Percentiles rank a stretch among this genome's conserved stretches.
phyloP scores from a whole-genome alignment of 2,888 invertebrate genomes.

The Chironomus riparius region DNA sequence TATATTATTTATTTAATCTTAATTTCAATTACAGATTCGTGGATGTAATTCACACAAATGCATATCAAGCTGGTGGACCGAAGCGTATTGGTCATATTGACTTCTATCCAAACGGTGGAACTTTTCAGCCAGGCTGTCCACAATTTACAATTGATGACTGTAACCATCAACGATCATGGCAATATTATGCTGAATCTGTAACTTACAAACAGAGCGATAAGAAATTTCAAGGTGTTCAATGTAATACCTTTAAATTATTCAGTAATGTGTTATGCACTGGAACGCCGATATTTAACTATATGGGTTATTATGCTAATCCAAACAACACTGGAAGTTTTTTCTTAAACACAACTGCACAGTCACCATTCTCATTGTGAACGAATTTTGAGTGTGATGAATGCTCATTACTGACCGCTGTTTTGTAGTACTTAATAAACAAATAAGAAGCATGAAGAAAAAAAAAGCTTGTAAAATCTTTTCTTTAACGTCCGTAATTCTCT shows the following conservation, averaged over 20 bases:
- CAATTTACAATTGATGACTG: slow-evolving; percentile 31
- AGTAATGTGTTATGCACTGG: background rate
- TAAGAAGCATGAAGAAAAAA: background rate
- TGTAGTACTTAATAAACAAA: background rate
- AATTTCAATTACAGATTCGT: background rate
- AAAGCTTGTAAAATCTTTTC: background rate
- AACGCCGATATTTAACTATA: background rate
- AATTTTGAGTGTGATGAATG: background rate
- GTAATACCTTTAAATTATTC: background rate
- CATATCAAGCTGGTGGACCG: background rate
- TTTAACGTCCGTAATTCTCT: background rate
- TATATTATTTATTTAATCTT: too few relatives aligned
- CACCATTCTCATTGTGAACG: background rate
- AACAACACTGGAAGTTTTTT: background rate
- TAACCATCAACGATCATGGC: slow-evolving; percentile 36
- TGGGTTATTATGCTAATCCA: background rate
- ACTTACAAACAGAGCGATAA: background rate
- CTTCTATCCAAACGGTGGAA: slow-evolving; percentile 37
- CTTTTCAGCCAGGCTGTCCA: background rate
- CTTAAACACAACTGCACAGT: background rate
- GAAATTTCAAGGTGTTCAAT: background rate
- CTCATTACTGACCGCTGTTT: background rate
- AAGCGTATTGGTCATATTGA: slow-evolving; percentile 37
- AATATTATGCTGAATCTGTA: slow-evolving; percentile 37
- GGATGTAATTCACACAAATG: background rate